Base-by-base conservation (phyloP, 1,140 invertebrate species). In the Drosophila aff. region DNA sequence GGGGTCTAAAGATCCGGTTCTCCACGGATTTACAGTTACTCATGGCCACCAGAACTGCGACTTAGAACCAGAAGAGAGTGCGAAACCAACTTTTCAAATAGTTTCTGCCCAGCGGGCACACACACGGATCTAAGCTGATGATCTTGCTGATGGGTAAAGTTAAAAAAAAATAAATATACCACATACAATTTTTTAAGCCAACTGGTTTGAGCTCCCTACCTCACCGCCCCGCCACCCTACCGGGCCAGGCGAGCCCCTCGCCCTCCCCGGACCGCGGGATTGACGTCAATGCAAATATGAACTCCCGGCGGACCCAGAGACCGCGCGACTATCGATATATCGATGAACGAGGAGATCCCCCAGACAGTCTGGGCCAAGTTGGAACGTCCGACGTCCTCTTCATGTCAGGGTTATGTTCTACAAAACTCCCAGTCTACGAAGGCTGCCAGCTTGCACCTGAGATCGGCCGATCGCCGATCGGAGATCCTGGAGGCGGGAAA, bases 261-360 rank as follows among this genome's bases (percentile, higher is more conserved):
- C 41, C 63, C 38, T 23, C 55, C 60, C 36, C 53, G 47, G 36
- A 13, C 28, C 66, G 58, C 63, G 66, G 76, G 61, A 90, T 89
- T 89, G 85, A 89, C 85, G 85, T 89, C 85, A 89, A 89, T 89
- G 85, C 85, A 89, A 89, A 89, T 89, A 81, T 40, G 53, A 76
- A 90, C 62, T 60, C 62, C 67, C 61, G 74, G 23, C 44, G 73
- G 50, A 57, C 68, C 23, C 16, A 23, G 16, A 49, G 46, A 16
- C 64, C 26, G 31, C 33, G 13, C 36, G 50, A 9, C 18, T 52
- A 73, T 74, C 71, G 68, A 74, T 74, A 44, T 73, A 61, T 73
- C 71, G 68, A 61, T 52, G 53, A 53, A 16, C 46, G 68, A 73
- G 41, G 46, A 53, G 40, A 47, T n/a, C 52, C 67, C 33, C 15